Evolutionary conservation across 2,888 invertebrate genomes (phyloP).

Genomic region (Steromphala cineraria): DNA sequence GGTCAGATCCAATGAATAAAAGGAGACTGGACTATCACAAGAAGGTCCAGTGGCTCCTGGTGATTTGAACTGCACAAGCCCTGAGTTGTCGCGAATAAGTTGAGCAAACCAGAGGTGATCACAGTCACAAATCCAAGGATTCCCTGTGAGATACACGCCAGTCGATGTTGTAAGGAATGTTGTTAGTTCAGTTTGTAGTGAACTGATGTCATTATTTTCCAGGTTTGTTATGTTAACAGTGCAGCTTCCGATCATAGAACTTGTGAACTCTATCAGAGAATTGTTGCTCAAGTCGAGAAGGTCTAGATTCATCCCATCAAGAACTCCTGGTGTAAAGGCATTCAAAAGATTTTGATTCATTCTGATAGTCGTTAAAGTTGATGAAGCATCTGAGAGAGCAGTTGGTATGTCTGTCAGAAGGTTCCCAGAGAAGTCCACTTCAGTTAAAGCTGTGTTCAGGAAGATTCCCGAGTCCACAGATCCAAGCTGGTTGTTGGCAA

Average conservation of each 20-base stretch:
- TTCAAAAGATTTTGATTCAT: neutral
- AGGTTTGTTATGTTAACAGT: neutral
- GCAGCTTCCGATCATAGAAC: neutral
- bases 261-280: neutral
- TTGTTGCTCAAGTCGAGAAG: slow-evolving; percentile 6
- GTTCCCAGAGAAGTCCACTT: neutral
- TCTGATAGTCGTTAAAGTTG: neutral
- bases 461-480: slow-evolving; percentile 38
- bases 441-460: neutral
- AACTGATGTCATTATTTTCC: neutral
- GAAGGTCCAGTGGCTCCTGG: neutral
- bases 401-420: neutral
- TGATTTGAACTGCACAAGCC: slow-evolving; percentile 18
- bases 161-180: neutral
- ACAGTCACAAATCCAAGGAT: slow-evolving; percentile 15
- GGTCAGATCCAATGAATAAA: neutral
- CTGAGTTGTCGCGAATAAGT: neutral
- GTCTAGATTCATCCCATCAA: neutral
- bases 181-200: neutral
- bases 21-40: neutral
- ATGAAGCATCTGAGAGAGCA: neutral
- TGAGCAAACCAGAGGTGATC: neutral
- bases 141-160: slow-evolving; percentile 1
- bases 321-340: neutral
- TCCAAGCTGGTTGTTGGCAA: slow-evolving; percentile 45